Percentiles rank a stretch among this genome's conserved stretches.
These are phyloP conservation scores for Squalus acanthias DNA, from an alignment of 2,797 vertebrate species.

Conservation along the genomic window DNA sequence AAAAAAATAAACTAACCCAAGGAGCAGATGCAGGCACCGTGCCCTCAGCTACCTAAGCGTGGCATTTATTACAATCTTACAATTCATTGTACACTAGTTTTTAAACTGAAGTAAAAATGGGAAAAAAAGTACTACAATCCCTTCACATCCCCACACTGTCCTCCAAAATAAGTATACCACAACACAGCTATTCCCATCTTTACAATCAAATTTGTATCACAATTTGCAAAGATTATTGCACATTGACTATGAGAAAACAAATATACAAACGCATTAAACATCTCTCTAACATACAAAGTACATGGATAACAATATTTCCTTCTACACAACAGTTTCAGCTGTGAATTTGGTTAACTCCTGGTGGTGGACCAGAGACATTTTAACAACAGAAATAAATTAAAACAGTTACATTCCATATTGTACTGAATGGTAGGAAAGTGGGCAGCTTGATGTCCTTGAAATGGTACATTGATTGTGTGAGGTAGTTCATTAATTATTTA, in stretches of 20 bases:
- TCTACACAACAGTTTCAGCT: constrained; percentile 10
- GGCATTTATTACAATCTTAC: constrained; percentile 20
- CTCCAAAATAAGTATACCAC: constrained; percentile 31
- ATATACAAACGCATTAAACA: constrained; percentile 35
- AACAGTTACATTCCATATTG: constrained; percentile 31
- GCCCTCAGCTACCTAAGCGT: constrained; percentile 1
- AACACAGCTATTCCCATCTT: constrained; percentile 33
- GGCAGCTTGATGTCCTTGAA: not conserved
- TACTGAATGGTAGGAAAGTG: constrained; percentile 4
- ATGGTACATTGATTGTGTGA: constrained; percentile 58
- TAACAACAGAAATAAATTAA: constrained; percentile 35
- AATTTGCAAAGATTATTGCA: constrained; percentile 36
- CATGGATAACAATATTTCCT: constrained; percentile 31
- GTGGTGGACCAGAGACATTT: constrained; percentile 3
- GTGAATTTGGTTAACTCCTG: constrained; percentile 31
- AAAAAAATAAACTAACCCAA: constrained; percentile 32
- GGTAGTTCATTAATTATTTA: constrained; percentile 82
- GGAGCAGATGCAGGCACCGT: constrained; percentile 26
- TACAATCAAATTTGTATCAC: constrained; percentile 36
- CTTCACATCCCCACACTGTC: not conserved
- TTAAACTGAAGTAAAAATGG: not conserved
- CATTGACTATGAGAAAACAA: constrained; percentile 36
- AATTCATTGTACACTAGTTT: not conserved
- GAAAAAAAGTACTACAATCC: not conserved
- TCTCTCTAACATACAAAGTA: constrained; percentile 37